phyloP scores from a whole-genome alignment of 1,140 invertebrate genomes.

The Venustaconcha ellipsiformis region DNA sequence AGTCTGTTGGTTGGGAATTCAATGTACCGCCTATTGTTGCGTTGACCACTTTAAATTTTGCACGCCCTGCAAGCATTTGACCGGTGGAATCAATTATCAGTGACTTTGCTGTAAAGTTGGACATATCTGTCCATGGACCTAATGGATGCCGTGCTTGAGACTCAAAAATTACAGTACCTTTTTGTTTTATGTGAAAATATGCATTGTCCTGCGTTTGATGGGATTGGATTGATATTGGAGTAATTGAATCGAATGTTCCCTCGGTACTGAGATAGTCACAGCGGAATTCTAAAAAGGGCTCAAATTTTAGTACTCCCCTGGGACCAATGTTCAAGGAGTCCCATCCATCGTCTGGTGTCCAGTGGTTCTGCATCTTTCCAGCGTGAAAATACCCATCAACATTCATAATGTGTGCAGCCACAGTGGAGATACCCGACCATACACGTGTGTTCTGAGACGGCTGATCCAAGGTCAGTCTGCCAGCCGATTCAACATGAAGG shows the following conservation, averaged over 20 bases:
- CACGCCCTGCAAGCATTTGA: slow-evolving; percentile 33
- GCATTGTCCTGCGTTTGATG: too few species aligned
- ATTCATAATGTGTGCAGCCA: slow-evolving; percentile 35
- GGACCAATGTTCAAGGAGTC: slow-evolving; percentile 36
- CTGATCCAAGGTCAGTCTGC: slow-evolving; percentile 42
- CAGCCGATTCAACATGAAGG: slow-evolving; percentile 34
- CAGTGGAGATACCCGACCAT: slow-evolving; percentile 37
- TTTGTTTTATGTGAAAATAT: too few species aligned
- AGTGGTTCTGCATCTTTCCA: slow-evolving; percentile 37
- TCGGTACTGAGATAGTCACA: slow-evolving; percentile 31
- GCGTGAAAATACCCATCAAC: slow-evolving; percentile 40
- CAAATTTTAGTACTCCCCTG: slow-evolving; percentile 33
- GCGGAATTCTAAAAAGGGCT: slow-evolving; percentile 27
- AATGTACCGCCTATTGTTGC: slow-evolving; percentile 29
- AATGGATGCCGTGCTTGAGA: too few species aligned
- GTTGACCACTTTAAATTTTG: slow-evolving; percentile 30
- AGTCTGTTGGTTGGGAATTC: slow-evolving; percentile 28
- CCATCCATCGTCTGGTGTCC: slow-evolving; percentile 30
- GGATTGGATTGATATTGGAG: slow-evolving; percentile 7
- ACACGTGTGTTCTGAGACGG: slow-evolving; percentile 30
- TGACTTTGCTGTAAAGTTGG: slow-evolving; percentile 20
- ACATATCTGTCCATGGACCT: slow-evolving; percentile 24
- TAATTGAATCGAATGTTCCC: slow-evolving; percentile 35
- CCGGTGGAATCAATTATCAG: slow-evolving; percentile 27
- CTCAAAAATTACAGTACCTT: too few species aligned